These are phyloP conservation scores for Ametastegia equiseti DNA, from an alignment of 2,888 invertebrate species.

Conservation along the genomic window DNA sequence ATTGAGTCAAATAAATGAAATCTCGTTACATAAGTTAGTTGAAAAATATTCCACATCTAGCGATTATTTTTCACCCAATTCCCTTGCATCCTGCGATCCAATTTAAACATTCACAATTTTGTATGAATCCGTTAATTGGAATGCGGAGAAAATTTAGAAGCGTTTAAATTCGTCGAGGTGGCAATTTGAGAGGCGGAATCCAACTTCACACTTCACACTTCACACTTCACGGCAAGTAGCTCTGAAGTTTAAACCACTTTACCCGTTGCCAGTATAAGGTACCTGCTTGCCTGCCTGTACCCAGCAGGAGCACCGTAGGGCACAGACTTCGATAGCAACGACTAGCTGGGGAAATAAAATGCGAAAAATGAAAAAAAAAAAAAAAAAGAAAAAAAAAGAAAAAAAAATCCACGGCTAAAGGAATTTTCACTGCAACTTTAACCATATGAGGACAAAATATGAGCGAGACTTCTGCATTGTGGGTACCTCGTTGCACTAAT, in stretches of 20 bases:
- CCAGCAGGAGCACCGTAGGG: not conserved
- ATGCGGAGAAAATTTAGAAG: not conserved
- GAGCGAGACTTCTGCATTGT: not conserved
- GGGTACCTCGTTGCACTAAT: not conserved
- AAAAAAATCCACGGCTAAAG: not conserved
- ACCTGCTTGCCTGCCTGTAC: not conserved
- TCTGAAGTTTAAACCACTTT: constrained; percentile 40
- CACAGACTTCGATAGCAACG: constrained; percentile 27
- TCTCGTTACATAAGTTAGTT: no score
- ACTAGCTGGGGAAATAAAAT: constrained; percentile 15
- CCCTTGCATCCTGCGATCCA: no score
- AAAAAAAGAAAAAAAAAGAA: not conserved
- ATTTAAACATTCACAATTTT: no score
- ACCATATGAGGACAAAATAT: not conserved
- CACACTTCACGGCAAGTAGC: constrained; percentile 22
- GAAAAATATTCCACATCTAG: no score
- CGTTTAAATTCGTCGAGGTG: not conserved
- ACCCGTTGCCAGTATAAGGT: no score
- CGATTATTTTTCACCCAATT: no score
- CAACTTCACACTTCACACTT: constrained; percentile 29
- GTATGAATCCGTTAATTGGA: not conserved
- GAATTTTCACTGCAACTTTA: not conserved
- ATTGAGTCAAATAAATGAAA: no score
- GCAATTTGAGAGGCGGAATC: not conserved
- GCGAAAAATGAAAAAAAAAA: no score